Evolutionary conservation across 2,888 invertebrate genomes (phyloP).

Genomic region (Drosophila mimica): DNA sequence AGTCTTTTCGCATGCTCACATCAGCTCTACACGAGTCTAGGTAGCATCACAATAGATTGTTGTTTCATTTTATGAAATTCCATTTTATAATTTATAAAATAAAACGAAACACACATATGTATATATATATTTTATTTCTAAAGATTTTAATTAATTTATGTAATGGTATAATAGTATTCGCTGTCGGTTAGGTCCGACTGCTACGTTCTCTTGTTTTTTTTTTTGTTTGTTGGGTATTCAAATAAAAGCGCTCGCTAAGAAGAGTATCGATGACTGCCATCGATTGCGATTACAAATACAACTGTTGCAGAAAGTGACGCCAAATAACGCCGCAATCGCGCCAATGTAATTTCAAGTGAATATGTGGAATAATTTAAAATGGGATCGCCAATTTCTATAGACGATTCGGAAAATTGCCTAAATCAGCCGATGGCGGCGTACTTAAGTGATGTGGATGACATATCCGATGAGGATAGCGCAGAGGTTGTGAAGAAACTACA

Average conservation of each 20-base stretch:
- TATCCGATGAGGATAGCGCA: constrained; percentile 43
- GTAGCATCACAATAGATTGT: too few relatives aligned
- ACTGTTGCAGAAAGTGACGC: background rate
- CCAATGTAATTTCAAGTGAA: background rate
- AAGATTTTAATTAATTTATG: too few relatives aligned
- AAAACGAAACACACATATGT: too few relatives aligned
- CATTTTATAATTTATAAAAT: too few relatives aligned
- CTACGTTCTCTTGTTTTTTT: too few relatives aligned
- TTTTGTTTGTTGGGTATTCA: background rate
- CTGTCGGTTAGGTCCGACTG: too few relatives aligned
- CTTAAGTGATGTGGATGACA: constrained; percentile 47
- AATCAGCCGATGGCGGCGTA: background rate
- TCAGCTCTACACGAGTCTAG: too few relatives aligned
- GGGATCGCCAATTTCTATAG: background rate
- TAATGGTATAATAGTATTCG: too few relatives aligned
- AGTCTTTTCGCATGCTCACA: too few relatives aligned
- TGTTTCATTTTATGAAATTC: too few relatives aligned
- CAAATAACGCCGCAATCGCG: background rate
- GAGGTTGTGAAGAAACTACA: constrained; percentile 33
- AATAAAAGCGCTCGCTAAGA: background rate
- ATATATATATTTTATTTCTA: too few relatives aligned
- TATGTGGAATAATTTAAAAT: constrained; percentile 10
- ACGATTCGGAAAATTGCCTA: background rate
- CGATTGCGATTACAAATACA: background rate
- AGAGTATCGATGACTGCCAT: background rate